A percentile compares a stretch with the other conserved stretches of the same genome.
Evolutionary conservation across 1,140 invertebrate species (phyloP).

Genomic region (Drosophila nigrodunni): DNA sequence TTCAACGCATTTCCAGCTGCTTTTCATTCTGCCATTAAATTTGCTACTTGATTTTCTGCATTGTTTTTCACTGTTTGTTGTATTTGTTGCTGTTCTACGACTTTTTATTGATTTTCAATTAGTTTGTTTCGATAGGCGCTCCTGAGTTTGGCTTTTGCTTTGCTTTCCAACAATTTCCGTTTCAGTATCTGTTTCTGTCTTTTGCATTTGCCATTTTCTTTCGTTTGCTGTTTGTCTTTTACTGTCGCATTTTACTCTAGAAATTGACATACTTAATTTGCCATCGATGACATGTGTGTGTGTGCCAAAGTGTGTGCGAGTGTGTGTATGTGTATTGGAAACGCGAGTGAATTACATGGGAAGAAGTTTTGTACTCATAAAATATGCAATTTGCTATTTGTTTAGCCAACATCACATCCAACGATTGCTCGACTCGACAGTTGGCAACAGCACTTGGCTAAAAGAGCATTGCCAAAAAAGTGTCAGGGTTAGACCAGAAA

Average conservation of each 20-base stretch:
- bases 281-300: conserved; percentile 43
- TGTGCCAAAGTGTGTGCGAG: conserved; percentile 19
- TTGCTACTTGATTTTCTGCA: conserved; percentile 30
- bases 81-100: conserved; percentile 22
- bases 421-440: conserved; percentile 52
- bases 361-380: conserved; percentile 72
- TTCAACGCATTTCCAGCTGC: conserved; percentile 3
- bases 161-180: background rate
- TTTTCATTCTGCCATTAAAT: conserved; percentile 63
- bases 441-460: conserved; percentile 46
- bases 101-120: conserved; percentile 80
- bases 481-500: conserved; percentile 76
- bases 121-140: conserved; percentile 66
- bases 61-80: conserved; percentile 23
- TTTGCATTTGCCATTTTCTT: conserved; percentile 50
- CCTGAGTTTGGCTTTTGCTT: conserved; percentile 28
- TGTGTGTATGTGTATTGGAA: conserved; percentile 8
- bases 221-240: conserved; percentile 37
- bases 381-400: conserved; percentile 73
- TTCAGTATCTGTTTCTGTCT: conserved; percentile 35
- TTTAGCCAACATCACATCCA: conserved; percentile 62
- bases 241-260: conserved; percentile 52
- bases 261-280: conserved; percentile 79
- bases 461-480: conserved; percentile 67
- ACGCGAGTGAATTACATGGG: conserved; percentile 56